These are phyloP conservation scores for Pangasius mekongensis DNA, from an alignment of 2,797 vertebrate genomes.

Conservation along the genomic window DNA sequence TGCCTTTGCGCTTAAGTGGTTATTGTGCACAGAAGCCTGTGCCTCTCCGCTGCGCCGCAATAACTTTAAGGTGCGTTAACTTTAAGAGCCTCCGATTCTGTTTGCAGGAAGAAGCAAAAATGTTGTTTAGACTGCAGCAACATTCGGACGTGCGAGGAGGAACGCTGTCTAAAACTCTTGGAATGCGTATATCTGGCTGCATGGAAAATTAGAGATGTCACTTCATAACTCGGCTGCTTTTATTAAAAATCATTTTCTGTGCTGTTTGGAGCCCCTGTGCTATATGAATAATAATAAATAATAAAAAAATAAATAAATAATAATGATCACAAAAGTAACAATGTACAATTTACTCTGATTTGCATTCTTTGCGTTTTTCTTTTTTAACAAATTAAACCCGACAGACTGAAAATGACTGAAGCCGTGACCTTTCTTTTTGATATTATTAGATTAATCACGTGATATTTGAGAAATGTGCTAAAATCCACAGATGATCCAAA, in stretches of 20 bases:
- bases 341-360: neutral
- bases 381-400: neutral
- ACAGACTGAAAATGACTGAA: neutral
- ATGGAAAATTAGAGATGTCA: slow-evolving; percentile 41
- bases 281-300: too few species aligned
- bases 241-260: slow-evolving; percentile 31
- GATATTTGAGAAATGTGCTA: neutral
- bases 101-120: slow-evolving; percentile 33
- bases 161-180: slow-evolving; percentile 43
- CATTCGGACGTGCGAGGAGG: slow-evolving; percentile 22
- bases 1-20: slow-evolving; percentile 55
- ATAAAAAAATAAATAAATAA: neutral
- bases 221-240: slow-evolving; percentile 43
- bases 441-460: neutral
- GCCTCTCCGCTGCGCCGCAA: slow-evolving; percentile 33
- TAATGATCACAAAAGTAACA: neutral
- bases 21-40: slow-evolving; percentile 51
- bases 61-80: slow-evolving; percentile 55
- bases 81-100: slow-evolving; percentile 32
- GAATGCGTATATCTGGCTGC: slow-evolving; percentile 43
- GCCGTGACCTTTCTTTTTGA: neutral
- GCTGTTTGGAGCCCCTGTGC: neutral
- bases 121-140: slow-evolving; percentile 50
- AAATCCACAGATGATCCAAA: neutral
- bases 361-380: neutral